Percentiles rank a stretch among this genome's conserved stretches.
phyloP scores from a whole-genome alignment of 2,888 invertebrate genomes.

The Drosophila mimetica region DNA sequence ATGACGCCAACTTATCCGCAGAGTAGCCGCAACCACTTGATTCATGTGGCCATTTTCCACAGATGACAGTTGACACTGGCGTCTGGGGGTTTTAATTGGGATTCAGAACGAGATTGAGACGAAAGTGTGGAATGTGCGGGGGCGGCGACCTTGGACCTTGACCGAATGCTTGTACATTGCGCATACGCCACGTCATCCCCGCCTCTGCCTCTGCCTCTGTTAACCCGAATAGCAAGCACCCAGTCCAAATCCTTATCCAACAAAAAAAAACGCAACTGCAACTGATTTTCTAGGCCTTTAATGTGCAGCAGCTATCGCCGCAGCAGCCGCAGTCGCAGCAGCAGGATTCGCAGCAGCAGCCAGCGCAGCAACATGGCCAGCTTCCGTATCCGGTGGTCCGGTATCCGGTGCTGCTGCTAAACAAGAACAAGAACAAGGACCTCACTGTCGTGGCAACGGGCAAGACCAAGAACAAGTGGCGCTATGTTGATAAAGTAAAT shows the following conservation, averaged over 20 bases:
- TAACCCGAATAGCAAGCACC: slow-evolving; percentile 46
- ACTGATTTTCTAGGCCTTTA: slow-evolving; percentile 74
- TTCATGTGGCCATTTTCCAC: slow-evolving; percentile 31
- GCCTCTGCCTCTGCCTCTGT: slow-evolving; percentile 10
- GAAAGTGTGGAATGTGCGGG: background rate
- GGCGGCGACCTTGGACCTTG: slow-evolving; percentile 29
- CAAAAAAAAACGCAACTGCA: slow-evolving; percentile 26
- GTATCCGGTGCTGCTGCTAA: slow-evolving; percentile 84
- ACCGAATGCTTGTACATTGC: slow-evolving; percentile 65
- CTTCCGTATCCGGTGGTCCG: slow-evolving; percentile 72
- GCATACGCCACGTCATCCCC: slow-evolving; percentile 67
- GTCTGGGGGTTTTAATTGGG: slow-evolving; percentile 56
- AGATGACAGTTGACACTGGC: slow-evolving; percentile 44
- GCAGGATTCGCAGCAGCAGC: slow-evolving; percentile 48
- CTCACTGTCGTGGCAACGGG: slow-evolving; percentile 83
- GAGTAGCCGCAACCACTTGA: slow-evolving; percentile 30
- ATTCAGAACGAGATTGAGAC: slow-evolving; percentile 18
- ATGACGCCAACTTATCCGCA: slow-evolving; percentile 44
- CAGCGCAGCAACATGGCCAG: slow-evolving; percentile 43
- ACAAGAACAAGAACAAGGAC: slow-evolving; percentile 84
- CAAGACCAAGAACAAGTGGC: slow-evolving; percentile 83
- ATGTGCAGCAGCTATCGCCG: slow-evolving; percentile 56
- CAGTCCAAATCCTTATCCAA: slow-evolving; percentile 16
- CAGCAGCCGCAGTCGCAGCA: slow-evolving; percentile 34
- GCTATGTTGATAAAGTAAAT: slow-evolving; percentile 84